Evolutionary conservation across 2,888 invertebrate species (phyloP), one percentile per base, ranked within the genome.

Genomic region (Entomobrya multifasciata): DNA sequence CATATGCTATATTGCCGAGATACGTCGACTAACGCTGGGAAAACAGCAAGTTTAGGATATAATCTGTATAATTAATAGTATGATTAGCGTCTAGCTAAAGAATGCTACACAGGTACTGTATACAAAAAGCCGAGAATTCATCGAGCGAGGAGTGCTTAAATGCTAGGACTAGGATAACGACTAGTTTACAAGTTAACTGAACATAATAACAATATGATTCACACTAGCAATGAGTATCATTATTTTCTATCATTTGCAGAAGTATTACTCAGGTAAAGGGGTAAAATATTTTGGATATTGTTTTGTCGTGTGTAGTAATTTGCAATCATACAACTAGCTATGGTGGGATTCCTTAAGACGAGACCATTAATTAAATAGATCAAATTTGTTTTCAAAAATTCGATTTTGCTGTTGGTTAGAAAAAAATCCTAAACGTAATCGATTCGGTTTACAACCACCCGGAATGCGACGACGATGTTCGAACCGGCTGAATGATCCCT

Each of bases 401-500:
- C 25, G 76, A 41, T 27, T 25, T 22, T 44, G 22, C n/a, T n/a
- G n/a, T 30, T 78, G 47, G 22, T 22, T 25, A 36, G 13, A 49
- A 1, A n/a, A n/a, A n/a, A n/a, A n/a, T n/a, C 17, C 20, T 72
- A 72, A n/a, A 72, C 10, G 8, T 72, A 72, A 27, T 72, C 52
- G 72, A 17, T 41, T 70, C 55, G 44, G n/a, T 72, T 91, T 89
- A 91, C 79, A 91, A 87, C 91, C 91, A 91, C 25, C 91, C 91
- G 20, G 90, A 90, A 49, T 81, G 82, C 72, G 88, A 86, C 36
- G 90, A 86, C 13, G 91, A 90, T 57, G 91, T 88, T 88, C 88
- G 87, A 36, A 91, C 76, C 13, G 91, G 91, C 80, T 91, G 91
- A 65, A 91, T 88, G 77, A 91, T 90, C 57, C 90, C 91, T 86